A percentile compares a stretch with the other conserved stretches of the same genome.
Conservation (phyloP, 2,888 invertebrate genomes). For the Nowickia ferox region DNA sequence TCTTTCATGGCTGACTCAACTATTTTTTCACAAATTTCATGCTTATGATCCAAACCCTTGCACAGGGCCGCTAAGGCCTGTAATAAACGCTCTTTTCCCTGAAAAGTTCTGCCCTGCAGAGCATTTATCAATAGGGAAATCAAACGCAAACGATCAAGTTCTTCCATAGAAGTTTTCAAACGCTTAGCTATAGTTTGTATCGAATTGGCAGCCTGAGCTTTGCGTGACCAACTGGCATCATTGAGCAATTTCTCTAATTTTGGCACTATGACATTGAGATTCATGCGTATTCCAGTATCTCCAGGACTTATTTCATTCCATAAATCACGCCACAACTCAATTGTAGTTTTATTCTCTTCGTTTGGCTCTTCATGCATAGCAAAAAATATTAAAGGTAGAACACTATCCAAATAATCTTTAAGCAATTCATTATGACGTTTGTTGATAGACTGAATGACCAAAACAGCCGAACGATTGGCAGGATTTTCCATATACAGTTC, state of each 20-base stretch:
- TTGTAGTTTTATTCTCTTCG: conserved; percentile 85
- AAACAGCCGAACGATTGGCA: conserved; percentile 87
- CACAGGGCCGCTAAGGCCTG: conserved; percentile 91
- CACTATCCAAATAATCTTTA: conserved; percentile 89
- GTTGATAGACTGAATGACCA: conserved; percentile 91
- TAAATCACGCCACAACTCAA: conserved; percentile 92
- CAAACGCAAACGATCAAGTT: conserved; percentile 86
- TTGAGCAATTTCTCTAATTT: conserved; percentile 89
- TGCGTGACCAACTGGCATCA: conserved; percentile 94
- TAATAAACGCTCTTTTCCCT: conserved; percentile 93
- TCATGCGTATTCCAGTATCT: conserved; percentile 91
- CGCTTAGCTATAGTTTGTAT: conserved; percentile 91
- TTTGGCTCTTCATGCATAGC: conserved; percentile 94
- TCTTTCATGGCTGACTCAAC: conserved; percentile 90
- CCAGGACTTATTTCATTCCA: conserved; percentile 96
- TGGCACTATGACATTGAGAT: conserved; percentile 88
- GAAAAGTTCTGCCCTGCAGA: conserved; percentile 92
- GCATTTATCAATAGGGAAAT: conserved; percentile 88
- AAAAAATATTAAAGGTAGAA: conserved; percentile 93
- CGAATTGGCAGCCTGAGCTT: conserved; percentile 93
- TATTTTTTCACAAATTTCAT: conserved; percentile 84
- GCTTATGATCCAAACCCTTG: conserved; percentile 84
- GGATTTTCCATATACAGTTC: conserved; percentile 88
- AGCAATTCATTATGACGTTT: conserved; percentile 92
- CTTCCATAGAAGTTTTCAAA: conserved; percentile 86